These are phyloP conservation scores for Cryptoprocta ferox DNA, from an alignment of 2,797 vertebrate genomes.

Conservation along the genomic window DNA sequence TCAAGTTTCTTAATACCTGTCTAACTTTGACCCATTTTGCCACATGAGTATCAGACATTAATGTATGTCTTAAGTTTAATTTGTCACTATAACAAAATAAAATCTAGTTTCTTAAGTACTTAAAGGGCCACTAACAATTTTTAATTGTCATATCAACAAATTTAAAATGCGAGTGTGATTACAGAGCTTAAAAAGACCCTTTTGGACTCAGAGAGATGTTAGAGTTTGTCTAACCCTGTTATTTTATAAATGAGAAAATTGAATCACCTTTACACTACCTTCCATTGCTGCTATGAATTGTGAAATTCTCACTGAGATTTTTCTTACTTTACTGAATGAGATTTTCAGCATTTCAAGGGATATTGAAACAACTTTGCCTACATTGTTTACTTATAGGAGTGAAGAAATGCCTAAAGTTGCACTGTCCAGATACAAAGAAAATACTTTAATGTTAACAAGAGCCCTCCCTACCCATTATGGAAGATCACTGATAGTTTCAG, in stretches of 20 bases:
- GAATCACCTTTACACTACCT: neutral
- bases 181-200: neutral
- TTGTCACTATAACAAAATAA: slow-evolving; percentile 53
- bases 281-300: neutral
- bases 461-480: neutral
- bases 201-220: slow-evolving; percentile 35
- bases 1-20: slow-evolving; percentile 31
- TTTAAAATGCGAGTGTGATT: slow-evolving; percentile 10
- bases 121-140: neutral
- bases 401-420: neutral
- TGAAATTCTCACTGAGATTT: slow-evolving; percentile 13
- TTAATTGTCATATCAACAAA: neutral
- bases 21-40: neutral
- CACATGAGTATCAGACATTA: neutral
- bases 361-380: neutral
- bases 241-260: slow-evolving; percentile 36
- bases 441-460: neutral
- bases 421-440: neutral
- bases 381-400: neutral
- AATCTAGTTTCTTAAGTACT: slow-evolving; percentile 27
- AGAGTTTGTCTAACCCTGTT: neutral
- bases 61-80: neutral
- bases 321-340: neutral
- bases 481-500: neutral
- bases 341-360: neutral